phyloP scores from a whole-genome alignment of 92 coral and sea anemone species.

The Epizoanthus illoricatus region DNA sequence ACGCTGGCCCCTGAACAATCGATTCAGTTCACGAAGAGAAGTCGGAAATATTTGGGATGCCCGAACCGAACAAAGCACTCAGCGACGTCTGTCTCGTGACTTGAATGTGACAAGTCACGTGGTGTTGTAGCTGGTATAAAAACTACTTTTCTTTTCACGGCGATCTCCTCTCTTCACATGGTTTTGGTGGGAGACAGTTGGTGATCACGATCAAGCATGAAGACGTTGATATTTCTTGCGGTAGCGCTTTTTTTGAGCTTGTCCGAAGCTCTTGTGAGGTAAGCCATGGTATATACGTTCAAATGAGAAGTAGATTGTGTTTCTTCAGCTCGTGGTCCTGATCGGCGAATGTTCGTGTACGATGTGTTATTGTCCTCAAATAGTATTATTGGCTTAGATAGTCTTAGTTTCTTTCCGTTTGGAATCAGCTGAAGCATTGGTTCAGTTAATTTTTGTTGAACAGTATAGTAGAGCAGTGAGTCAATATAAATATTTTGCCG shows the following conservation, averaged over 20 bases:
- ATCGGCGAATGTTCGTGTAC: background rate
- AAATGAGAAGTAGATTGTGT: background rate
- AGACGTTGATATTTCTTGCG: conserved; percentile 26
- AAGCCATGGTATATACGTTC: background rate
- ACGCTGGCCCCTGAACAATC: no score
- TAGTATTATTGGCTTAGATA: no score
- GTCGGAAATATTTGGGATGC: no score
- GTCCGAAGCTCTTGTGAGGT: conserved; percentile 71
- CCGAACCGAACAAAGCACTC: no score
- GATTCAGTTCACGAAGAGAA: no score
- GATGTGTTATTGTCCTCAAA: no score
- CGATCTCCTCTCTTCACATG: conserved; percentile 14
- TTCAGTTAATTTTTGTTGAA: no score
- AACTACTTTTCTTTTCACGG: background rate
- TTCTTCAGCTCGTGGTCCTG: background rate
- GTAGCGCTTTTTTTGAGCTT: conserved; percentile 48
- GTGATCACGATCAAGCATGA: conserved; percentile 34
- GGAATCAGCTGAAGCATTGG: no score
- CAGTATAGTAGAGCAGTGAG: no score
- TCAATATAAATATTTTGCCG: no score
- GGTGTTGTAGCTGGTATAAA: background rate
- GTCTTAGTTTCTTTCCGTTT: no score
- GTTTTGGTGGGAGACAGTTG: background rate
- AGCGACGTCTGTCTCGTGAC: conserved; percentile 3
- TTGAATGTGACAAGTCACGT: conserved; percentile 14